Evolutionary conservation across 2,113 vertebrate genomes (phyloP).

Genomic region (Aptenodytes patagonicus): DNA sequence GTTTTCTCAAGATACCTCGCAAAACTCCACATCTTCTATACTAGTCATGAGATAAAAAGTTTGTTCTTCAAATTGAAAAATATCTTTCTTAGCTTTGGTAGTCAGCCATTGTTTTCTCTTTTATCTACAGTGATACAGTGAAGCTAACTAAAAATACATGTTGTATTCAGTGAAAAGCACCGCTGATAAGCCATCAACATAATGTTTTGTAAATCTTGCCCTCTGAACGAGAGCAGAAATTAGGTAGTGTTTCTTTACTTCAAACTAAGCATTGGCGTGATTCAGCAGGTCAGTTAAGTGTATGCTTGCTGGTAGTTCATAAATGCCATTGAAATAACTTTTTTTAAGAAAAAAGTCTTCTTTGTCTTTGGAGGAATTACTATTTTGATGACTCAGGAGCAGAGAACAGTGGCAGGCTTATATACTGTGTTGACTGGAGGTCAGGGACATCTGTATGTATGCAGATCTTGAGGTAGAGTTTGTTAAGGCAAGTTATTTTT

Average conservation of each 20-base stretch:
- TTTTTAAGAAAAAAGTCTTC: neutral
- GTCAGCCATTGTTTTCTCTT: neutral
- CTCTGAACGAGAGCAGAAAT: neutral
- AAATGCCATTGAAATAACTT: neutral
- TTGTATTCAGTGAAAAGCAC: neutral
- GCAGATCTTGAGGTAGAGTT: neutral
- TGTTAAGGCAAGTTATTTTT: neutral
- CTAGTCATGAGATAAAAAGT: neutral
- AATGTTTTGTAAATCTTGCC: neutral
- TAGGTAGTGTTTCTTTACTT: neutral
- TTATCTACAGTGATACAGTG: neutral
- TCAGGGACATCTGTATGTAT: neutral
- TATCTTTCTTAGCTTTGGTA: neutral
- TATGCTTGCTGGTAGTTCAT: neutral
- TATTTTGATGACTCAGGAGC: neutral
- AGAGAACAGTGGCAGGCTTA: neutral
- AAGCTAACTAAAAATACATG: neutral
- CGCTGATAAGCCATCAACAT: neutral
- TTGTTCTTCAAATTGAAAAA: neutral
- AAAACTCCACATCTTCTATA: neutral
- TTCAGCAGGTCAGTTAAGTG: neutral
- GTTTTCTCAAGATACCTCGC: neutral
- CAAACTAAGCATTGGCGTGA: neutral
- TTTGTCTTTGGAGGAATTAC: neutral
- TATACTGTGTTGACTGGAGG: neutral